A percentile compares a stretch with the other conserved stretches of the same genome.
phyloP scores from a whole-genome alignment of 2,888 invertebrate genomes.

The Ptilodon capucinus region DNA sequence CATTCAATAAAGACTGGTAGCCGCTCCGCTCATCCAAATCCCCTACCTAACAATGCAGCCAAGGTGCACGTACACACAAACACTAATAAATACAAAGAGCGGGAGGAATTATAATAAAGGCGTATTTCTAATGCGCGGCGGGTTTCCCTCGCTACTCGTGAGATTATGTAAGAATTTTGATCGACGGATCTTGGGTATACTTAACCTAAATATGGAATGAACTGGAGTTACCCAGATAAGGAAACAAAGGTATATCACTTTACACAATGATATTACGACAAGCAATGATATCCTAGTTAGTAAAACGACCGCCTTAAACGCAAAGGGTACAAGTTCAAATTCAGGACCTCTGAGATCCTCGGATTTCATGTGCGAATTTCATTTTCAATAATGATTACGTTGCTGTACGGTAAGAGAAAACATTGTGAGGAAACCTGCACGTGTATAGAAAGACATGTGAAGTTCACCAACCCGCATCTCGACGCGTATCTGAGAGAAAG shows the following conservation, averaged over 20 bases:
- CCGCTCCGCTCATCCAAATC: neutral
- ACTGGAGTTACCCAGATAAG: neutral
- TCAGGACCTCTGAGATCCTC: too few species aligned
- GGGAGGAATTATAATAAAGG: conserved; percentile 1
- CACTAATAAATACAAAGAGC: conserved; percentile 28
- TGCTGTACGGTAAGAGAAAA: too few species aligned
- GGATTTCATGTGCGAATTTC: too few species aligned
- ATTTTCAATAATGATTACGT: too few species aligned
- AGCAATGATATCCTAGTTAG: too few species aligned
- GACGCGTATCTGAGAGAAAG: too few species aligned
- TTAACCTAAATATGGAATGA: neutral
- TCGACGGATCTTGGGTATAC: neutral
- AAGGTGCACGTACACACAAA: conserved; percentile 10
- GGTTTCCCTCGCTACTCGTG: neutral
- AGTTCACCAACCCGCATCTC: too few species aligned
- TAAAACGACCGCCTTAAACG: too few species aligned
- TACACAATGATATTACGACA: too few species aligned
- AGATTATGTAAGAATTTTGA: conserved; percentile 1
- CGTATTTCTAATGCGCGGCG: neutral
- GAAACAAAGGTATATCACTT: neutral
- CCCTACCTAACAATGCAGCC: neutral
- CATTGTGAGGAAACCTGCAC: too few species aligned
- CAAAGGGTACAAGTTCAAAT: too few species aligned
- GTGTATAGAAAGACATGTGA: too few species aligned
- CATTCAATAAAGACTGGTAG: neutral